Percentiles rank a stretch among this genome's conserved stretches.
Evolutionary conservation across 2,888 invertebrate species (phyloP).

Genomic region (Drosophila merina): DNA sequence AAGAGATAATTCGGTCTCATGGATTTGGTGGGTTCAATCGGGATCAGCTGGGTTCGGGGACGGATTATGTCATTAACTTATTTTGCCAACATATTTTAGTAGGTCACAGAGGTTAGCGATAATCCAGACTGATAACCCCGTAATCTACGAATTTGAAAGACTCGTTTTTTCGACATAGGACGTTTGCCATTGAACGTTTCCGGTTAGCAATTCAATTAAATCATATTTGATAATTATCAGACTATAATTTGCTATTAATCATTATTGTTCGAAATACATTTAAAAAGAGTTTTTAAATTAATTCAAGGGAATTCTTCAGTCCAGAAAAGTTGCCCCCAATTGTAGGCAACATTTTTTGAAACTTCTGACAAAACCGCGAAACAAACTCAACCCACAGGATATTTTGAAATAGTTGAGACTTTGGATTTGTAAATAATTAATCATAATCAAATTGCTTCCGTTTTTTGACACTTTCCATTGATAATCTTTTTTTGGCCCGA

Average conservation of each 20-base stretch:
- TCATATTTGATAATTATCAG: background rate
- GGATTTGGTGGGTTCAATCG: conserved; percentile 44
- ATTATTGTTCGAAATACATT: background rate
- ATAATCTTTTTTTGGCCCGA: conserved; percentile 16
- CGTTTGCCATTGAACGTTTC: conserved; percentile 59
- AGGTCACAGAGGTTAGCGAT: conserved; percentile 51
- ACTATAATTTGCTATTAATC: conserved; percentile 3
- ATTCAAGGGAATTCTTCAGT: too few relatives aligned
- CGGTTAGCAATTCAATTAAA: conserved; percentile 54
- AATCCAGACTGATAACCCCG: conserved; percentile 57
- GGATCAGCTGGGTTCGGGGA: conserved; percentile 13
- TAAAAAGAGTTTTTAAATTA: background rate
- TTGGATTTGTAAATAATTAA: conserved; percentile 2
- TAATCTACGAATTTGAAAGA: conserved; percentile 18
- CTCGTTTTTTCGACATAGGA: conserved; percentile 7
- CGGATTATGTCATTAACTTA: conserved; percentile 60
- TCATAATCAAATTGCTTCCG: conserved; percentile 29
- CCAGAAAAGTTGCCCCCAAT: background rate
- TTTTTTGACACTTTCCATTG: conserved; percentile 25
- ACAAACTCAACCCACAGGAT: too few relatives aligned
- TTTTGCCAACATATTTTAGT: conserved; percentile 11
- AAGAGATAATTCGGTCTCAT: conserved; percentile 5
- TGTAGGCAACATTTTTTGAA: background rate
- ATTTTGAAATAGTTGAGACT: too few relatives aligned
- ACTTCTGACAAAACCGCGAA: background rate